A percentile compares a stretch with the other conserved stretches of the same genome.
phyloP scores from a whole-genome alignment of 2,888 invertebrate species.

The Halictus quadricinctus region DNA sequence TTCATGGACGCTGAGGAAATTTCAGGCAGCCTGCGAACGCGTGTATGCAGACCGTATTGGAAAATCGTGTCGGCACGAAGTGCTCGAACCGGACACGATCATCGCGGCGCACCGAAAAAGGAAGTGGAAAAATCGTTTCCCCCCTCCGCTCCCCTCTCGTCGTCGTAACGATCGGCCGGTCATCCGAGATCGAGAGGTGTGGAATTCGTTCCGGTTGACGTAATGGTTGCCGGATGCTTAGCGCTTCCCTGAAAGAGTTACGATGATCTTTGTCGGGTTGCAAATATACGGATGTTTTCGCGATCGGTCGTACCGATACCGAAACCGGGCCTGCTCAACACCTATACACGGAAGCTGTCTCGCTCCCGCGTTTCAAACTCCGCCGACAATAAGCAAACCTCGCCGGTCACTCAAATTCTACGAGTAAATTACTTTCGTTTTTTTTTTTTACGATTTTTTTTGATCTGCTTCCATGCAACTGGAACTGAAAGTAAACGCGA shows the following conservation, averaged over 20 bases:
- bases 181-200: conserved; percentile 39
- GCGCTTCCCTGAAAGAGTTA: conserved; percentile 35
- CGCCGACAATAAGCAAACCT: background rate
- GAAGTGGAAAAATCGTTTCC: conserved; percentile 52
- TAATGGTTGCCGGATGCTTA: conserved; percentile 59
- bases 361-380: background rate
- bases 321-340: background rate
- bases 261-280: conserved; percentile 26
- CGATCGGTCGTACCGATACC: background rate
- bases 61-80: conserved; percentile 30
- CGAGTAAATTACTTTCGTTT: background rate
- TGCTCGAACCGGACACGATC: conserved; percentile 48
- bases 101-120: conserved; percentile 34
- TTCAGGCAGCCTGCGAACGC: background rate
- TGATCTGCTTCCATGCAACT: too few relatives aligned
- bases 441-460: background rate
- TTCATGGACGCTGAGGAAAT: too few relatives aligned
- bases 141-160: conserved; percentile 25
- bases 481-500: too few relatives aligned
- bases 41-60: background rate
- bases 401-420: background rate
- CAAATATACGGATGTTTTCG: conserved; percentile 21
- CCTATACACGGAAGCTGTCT: background rate
- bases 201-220: conserved; percentile 58
- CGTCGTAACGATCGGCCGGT: conserved; percentile 32